A percentile compares a stretch with the other conserved stretches of the same genome.
These are phyloP conservation scores for Drosophila austrosaltans DNA, from an alignment of 2,888 invertebrate genomes.

Conservation along the genomic window DNA sequence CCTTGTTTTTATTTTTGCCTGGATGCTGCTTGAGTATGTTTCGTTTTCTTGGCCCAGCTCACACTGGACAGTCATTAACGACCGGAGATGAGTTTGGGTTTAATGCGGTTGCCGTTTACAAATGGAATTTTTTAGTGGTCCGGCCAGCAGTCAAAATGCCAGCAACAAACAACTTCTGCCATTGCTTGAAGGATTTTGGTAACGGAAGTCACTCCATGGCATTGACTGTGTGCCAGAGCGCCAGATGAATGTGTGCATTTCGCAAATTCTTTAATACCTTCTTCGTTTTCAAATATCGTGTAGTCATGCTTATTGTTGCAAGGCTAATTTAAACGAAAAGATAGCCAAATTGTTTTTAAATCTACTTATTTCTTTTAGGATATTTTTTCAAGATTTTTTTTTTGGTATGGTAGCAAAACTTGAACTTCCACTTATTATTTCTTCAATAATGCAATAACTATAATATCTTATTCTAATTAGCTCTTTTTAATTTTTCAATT, in stretches of 20 bases:
- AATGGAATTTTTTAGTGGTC: slow-evolving; percentile 76
- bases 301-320: slow-evolving; percentile 41
- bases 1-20: background rate
- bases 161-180: slow-evolving; percentile 30
- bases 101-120: slow-evolving; percentile 76
- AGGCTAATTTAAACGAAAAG: slow-evolving; percentile 35
- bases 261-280: slow-evolving; percentile 50
- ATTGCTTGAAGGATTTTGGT: slow-evolving; percentile 56
- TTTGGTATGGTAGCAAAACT: too few species aligned
- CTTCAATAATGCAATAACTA: too few species aligned
- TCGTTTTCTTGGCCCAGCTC: slow-evolving; percentile 42
- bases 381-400: too few species aligned
- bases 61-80: slow-evolving; percentile 68
- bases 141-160: slow-evolving; percentile 47
- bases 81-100: slow-evolving; percentile 78
- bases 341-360: slow-evolving; percentile 26
- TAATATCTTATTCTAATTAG: too few species aligned
- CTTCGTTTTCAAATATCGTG: slow-evolving; percentile 22
- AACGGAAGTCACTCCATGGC: slow-evolving; percentile 59
- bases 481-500: too few species aligned
- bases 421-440: too few species aligned
- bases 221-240: slow-evolving; percentile 42
- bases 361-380: too few species aligned
- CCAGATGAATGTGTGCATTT: slow-evolving; percentile 56
- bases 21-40: slow-evolving; percentile 36